Base-by-base conservation (phyloP, 2,113 vertebrate species). In the Podarcis muralis region DNA sequence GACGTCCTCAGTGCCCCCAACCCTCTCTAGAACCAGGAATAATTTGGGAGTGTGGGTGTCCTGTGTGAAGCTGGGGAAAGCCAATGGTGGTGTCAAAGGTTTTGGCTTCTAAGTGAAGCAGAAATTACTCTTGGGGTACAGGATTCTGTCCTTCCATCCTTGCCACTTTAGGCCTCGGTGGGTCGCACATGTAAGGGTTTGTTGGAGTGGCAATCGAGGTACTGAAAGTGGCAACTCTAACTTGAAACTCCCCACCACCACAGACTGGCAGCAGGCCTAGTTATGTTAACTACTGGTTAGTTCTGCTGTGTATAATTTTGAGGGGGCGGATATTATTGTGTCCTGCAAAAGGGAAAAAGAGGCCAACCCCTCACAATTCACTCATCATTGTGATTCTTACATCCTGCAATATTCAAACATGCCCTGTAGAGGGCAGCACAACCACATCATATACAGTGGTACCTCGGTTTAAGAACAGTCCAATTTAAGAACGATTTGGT, bases 361-460 rank as follows among this genome's bases (percentile, higher is more conserved):
- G 32, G 32, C n/a, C 32, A 35, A 13, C 25, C 18, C 30, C 6
- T 32, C 25, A 48, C 1, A 48, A 48, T 48, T 48, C 48, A 48
- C 9, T 48, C 48, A 11, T 62, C 18, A 62, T 4, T 20, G 59
- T 62, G 27, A 13, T 75, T 30, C 11, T 1, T 1, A 4, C 6
- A 12, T 7, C 30, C 30, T 48, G 81, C 30, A 48, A 43, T 76
- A 59, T 37, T 30, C 12, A 40, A 68, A 22, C 68, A 7, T 53
- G 16, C 16, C 74, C 87, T 68, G 72, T 32, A 84, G 87, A 69
- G 87, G 87, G 81, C 81, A 84, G 74, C 62, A 88, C 25, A 30
- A 48, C 48, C 48, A 48, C 48, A 48, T 48, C 40, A 43, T 43
- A 48, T 48, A 48, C 43, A 48, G 43, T 48, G 43, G 43, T 48